Base-by-base conservation (phyloP, 2,113 vertebrate genomes). In the Acanthisitta chloris region DNA sequence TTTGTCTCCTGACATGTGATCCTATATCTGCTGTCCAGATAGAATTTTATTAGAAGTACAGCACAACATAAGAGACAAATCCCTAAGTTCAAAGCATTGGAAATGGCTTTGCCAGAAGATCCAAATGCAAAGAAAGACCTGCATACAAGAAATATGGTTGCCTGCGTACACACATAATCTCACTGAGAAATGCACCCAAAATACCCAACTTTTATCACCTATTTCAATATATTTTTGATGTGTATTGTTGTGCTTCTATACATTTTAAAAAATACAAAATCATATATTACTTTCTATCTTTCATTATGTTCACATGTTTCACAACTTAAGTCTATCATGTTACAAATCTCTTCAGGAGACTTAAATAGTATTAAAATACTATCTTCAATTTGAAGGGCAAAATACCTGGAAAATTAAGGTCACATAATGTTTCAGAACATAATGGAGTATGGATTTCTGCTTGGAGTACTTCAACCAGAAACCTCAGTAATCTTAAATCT, bases 361-460 rank as follows among this genome's bases (percentile, higher is more conserved):
- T 97, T 97, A 96, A 97, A 97, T 91, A 96, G 86, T 96, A 97
- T 96, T 97, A 97, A 98, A 98, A 96, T 91, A 95, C 86, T 95
- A 82, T 92, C 94, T 97, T 97, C 94, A 96, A 98, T 97, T 95
- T 97, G 97, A 97, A 98, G 95, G 94, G 94, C 94, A 97, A 98
- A 98, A 97, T 97, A 97, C 92, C 93, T 98, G 95, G 97, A 98
- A 98, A 98, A 98, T 98, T 98, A 98, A 98, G 97, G 97, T 98
- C 97, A 96, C 82, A 86, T 91, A 90, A 96, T 96, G 88, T 96
- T 97, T 94, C 92, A 97, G 94, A 97, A 92, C 74, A 86, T 97
- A 97, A 98, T 97, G 96, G 95, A 97, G 92, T 97, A 96, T 97
- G 86, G 97, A 97, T 97, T 97, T 98, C 96, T 97, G 92, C 85